A percentile compares a stretch with the other conserved stretches of the same genome.
phyloP scores from a whole-genome alignment of 2,797 vertebrate species.

The Sebastiscus albofasciatus region DNA sequence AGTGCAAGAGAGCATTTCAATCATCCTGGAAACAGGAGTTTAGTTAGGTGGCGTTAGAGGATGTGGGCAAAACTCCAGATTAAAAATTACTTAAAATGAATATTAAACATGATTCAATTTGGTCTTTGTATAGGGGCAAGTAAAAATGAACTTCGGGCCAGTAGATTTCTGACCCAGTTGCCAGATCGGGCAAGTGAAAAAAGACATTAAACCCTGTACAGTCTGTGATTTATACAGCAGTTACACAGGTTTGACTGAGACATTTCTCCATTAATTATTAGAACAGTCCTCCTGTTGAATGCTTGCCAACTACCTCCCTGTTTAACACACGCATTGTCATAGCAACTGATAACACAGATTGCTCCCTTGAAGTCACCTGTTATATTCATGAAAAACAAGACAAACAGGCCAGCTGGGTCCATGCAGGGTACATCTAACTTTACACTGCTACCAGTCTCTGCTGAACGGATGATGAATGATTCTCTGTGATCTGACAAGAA shows the following conservation, averaged over 20 bases:
- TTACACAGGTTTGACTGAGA: slow-evolving; percentile 16
- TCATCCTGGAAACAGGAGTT: too few species aligned
- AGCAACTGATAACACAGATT: slow-evolving; percentile 45
- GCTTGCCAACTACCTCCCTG: slow-evolving; percentile 24
- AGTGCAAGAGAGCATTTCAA: too few species aligned
- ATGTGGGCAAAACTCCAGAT: too few species aligned
- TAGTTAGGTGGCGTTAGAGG: too few species aligned
- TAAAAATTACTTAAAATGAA: too few species aligned
- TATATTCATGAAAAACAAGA: slow-evolving; percentile 24
- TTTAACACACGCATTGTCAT: slow-evolving; percentile 44
- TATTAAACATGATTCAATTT: too few species aligned
- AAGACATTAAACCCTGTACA: too few species aligned
- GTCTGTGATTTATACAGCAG: not conserved
- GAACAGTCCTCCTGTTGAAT: slow-evolving; percentile 20
- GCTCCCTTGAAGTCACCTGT: slow-evolving; percentile 33
- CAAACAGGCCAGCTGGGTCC: slow-evolving; percentile 10
- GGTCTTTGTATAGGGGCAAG: too few species aligned
- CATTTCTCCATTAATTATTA: slow-evolving; percentile 10
- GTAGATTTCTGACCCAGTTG: too few species aligned
- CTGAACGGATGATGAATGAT: not conserved
- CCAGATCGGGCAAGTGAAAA: not conserved
- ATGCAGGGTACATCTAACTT: not conserved
- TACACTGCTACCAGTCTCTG: not conserved
- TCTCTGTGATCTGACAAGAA: slow-evolving; percentile 4
- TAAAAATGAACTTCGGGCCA: too few species aligned